These are phyloP conservation scores for Malurus elegans DNA, from an alignment of 2,113 vertebrate species.

Conservation along the genomic window DNA sequence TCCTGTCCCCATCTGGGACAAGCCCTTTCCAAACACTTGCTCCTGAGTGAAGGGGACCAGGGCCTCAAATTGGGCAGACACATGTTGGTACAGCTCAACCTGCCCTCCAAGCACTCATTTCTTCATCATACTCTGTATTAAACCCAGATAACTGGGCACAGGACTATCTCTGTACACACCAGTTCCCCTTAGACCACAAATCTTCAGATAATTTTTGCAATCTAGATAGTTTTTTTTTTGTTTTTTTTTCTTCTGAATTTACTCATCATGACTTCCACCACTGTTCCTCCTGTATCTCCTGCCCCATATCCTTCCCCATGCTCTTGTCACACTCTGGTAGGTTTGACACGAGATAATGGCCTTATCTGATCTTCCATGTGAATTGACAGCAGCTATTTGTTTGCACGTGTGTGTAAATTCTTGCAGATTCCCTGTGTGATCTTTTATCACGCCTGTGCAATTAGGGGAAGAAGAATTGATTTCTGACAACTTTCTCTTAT, in stretches of 20 bases:
- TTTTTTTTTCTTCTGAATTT: background rate
- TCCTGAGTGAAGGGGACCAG: background rate
- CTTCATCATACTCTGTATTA: background rate
- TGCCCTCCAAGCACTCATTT: background rate
- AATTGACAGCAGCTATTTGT: background rate
- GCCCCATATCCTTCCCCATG: background rate
- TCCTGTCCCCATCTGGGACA: background rate
- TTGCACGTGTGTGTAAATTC: background rate
- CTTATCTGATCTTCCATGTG: constrained; percentile 8
- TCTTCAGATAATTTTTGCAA: background rate
- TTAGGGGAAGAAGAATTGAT: constrained; percentile 31
- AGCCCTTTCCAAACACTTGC: background rate
- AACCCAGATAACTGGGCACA: background rate
- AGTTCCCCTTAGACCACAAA: background rate
- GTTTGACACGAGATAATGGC: background rate
- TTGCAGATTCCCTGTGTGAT: background rate
- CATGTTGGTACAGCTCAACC: background rate
- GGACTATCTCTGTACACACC: background rate
- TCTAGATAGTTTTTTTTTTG: background rate
- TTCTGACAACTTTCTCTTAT: constrained; percentile 25
- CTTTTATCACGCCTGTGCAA: background rate
- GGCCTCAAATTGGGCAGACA: fast-evolving
- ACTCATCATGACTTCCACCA: background rate
- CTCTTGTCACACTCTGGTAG: background rate
- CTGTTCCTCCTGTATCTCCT: background rate